Conservation (phyloP, 2,888 invertebrate species). For the Emmelina monodactyla region DNA sequence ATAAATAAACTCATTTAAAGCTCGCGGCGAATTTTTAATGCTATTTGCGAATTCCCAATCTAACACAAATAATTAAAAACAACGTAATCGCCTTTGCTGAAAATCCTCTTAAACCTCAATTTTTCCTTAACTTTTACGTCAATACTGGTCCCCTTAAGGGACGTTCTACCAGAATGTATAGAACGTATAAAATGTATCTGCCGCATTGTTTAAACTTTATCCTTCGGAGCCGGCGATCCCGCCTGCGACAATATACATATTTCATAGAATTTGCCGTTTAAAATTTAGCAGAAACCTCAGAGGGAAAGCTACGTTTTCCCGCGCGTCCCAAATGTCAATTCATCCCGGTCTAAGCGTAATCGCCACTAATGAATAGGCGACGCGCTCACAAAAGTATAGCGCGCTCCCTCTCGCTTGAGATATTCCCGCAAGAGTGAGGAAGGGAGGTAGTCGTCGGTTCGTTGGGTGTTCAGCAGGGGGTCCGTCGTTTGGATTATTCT, state of each 20-base stretch:
- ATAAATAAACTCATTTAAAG: background rate
- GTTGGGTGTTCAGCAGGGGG: constrained; percentile 38
- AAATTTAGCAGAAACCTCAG: constrained; percentile 53
- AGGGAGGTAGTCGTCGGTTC: constrained; percentile 29
- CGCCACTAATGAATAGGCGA: constrained; percentile 61
- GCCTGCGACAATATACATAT: constrained; percentile 25
- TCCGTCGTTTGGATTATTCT: constrained; percentile 55
- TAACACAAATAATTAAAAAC: background rate
- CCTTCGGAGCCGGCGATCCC: background rate
- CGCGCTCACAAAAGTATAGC: constrained; percentile 32
- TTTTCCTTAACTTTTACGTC: background rate
- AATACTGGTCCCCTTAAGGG: background rate
- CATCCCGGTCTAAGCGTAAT: constrained; percentile 43
- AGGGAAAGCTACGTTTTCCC: constrained; percentile 46
- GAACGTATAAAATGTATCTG: no score
- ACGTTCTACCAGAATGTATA: no score
- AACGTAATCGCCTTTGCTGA: background rate
- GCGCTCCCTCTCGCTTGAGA: constrained; percentile 34
- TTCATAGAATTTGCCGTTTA: constrained; percentile 35
- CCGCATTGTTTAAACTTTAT: constrained; percentile 1
- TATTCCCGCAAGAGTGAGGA: constrained; percentile 28
- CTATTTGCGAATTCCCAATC: background rate
- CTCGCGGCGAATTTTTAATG: background rate
- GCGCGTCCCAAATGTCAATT: constrained; percentile 59
- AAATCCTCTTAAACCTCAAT: no score